Evolutionary conservation across 2,797 vertebrate genomes (phyloP), one percentile per base, ranked within the genome.

Genomic region (Petrocephalus sullivani): DNA sequence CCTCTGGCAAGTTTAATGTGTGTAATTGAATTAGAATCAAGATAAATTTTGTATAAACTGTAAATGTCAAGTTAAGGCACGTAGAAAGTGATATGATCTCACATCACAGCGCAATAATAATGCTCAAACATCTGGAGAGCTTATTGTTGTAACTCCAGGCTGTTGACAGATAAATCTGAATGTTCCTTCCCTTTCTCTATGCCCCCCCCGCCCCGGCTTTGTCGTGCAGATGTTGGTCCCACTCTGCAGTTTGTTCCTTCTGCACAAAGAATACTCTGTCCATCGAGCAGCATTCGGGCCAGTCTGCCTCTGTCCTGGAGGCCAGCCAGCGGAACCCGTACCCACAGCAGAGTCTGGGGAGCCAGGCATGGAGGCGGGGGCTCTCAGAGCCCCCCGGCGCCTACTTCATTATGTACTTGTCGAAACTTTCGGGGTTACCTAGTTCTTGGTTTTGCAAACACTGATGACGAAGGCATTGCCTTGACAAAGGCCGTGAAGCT

Each of bases 191-290:
- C 88, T 86, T 78, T 84, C 82, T 51, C 78, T 87, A 85, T 87
- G 75, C 9, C 56, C 53, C 23, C 33, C 83, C 1, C 88, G 86
- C 89, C 88, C 85, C 78, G 86, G 75, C 91, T 90, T 90, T 88
- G 90, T 92, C 87, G 91, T 92, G 91, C 92, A 94, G 92, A 94
- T 94, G 92, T 93, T 94, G 93, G 92, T 91, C 92, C 90, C 89
- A 92, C 90, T 93, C 91, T 93, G 93, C 88, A 87, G 91, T 92
- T 93, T 93, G 91, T 93, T 92, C 90, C 92, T 93, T 93, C 89
- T 90, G 92, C 92, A 95, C 94, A 95, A 94, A 93, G 92, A 91
- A 90, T 16, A 83, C 92, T 94, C 91, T 94, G 92, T 95, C 91
- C 91, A 93, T 46, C 90, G 87, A 90, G 51, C 88, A 90, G 89